Conservation (phyloP, 2,888 invertebrate species). For the Sycophila texana region DNA sequence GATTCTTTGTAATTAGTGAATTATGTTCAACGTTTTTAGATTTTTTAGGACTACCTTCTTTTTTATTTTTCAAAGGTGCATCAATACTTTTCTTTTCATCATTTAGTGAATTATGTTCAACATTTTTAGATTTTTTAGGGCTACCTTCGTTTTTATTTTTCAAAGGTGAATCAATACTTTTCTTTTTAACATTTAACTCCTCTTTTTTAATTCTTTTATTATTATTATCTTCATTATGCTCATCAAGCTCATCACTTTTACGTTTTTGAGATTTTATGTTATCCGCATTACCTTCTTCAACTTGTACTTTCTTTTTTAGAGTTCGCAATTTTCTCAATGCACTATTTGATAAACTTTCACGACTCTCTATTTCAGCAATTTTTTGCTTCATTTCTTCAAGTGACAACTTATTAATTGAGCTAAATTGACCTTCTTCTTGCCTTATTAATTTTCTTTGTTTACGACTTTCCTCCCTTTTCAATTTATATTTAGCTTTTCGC, state of each 20-base stretch:
- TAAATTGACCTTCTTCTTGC: conserved; percentile 7
- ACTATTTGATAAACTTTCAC: conserved; percentile 61
- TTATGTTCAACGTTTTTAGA: conserved; percentile 26
- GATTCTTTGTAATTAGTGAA: conserved; percentile 35
- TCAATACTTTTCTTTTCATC: too few species aligned
- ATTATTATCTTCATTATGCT: neutral
- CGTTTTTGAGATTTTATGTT: neutral
- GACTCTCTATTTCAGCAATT: conserved; percentile 61
- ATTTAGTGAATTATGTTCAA: conserved; percentile 9
- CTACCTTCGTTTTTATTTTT: conserved; percentile 1
- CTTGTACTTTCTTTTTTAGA: conserved; percentile 61
- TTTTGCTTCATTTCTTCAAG: conserved; percentile 48
- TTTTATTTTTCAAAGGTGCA: neutral
- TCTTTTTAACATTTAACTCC: neutral
- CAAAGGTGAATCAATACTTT: neutral
- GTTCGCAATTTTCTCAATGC: conserved; percentile 62
- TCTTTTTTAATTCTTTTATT: conserved; percentile 13
- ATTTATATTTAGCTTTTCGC: conserved; percentile 14
- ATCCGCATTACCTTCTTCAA: conserved; percentile 34
- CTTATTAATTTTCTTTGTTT: conserved; percentile 19
- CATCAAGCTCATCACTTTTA: conserved; percentile 19
- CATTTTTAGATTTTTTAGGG: conserved; percentile 40
- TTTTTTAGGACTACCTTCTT: conserved; percentile 26
- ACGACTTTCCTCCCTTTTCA: conserved; percentile 11
- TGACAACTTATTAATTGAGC: conserved; percentile 16